Conservation (phyloP, 2,797 vertebrate genomes). For the Sardinella longiceps region DNA sequence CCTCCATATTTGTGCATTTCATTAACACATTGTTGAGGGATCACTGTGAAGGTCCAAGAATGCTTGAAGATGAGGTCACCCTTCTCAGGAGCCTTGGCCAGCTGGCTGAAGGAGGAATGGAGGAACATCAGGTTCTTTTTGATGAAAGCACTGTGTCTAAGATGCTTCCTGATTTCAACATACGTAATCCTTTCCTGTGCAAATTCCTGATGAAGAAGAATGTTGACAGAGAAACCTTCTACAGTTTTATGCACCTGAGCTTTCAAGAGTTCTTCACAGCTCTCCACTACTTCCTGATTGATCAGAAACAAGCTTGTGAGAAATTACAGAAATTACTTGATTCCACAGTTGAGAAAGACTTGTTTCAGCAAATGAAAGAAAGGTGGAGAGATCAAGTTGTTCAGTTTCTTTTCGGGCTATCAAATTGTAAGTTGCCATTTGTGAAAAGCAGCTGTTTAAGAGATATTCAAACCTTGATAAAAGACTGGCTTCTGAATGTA, state of each 20-base stretch:
- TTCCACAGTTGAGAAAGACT: background rate
- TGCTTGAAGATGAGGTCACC: background rate
- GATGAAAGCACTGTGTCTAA: background rate
- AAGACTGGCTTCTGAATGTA: background rate
- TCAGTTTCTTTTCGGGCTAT: background rate
- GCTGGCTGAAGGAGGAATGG: background rate
- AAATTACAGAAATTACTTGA: background rate
- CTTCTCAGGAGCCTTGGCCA: background rate
- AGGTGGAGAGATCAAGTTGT: background rate
- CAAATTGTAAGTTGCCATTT: background rate
- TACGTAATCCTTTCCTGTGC: background rate
- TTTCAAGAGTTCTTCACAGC: background rate
- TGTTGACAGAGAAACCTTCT: background rate
- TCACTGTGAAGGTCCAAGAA: background rate
- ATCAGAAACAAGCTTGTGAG: constrained; percentile 48
- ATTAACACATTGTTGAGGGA: background rate
- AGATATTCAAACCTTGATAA: background rate
- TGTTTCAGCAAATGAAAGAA: background rate
- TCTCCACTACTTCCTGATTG: background rate
- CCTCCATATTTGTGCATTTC: background rate
- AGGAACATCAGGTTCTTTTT: background rate
- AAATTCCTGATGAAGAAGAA: background rate
- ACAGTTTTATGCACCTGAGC: background rate
- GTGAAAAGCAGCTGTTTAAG: background rate
- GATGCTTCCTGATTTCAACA: background rate